phyloP scores from a whole-genome alignment of 2,888 invertebrate species.

The Eupithecia insigniata region DNA sequence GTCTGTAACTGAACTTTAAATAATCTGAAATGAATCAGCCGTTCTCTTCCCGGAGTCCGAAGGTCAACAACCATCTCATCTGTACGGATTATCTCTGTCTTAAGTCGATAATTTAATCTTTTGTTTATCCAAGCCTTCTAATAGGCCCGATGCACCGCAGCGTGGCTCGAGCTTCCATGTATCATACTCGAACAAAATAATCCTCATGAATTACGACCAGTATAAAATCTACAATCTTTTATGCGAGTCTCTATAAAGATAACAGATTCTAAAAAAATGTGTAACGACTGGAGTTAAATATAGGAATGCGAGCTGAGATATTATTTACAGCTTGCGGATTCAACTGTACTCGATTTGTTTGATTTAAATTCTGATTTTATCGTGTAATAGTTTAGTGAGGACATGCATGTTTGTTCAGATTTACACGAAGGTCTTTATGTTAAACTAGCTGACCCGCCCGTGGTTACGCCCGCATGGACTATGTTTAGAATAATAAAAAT shows the following conservation, averaged over 20 bases:
- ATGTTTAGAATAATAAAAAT: too few species aligned
- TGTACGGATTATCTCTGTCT: slow-evolving; percentile 80
- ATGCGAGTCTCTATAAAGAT: slow-evolving; percentile 47
- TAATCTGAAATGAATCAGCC: slow-evolving; percentile 57
- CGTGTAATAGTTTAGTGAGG: slow-evolving; percentile 20
- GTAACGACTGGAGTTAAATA: slow-evolving; percentile 40
- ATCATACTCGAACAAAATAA: slow-evolving; percentile 81
- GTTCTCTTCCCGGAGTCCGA: slow-evolving; percentile 60
- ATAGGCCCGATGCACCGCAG: slow-evolving; percentile 75
- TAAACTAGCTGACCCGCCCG: too few species aligned
- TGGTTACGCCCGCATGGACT: too few species aligned
- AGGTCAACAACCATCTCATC: slow-evolving; percentile 81
- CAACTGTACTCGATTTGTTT: slow-evolving; percentile 27
- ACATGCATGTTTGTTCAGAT: slow-evolving; percentile 18
- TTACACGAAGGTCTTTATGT: not conserved
- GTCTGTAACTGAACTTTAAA: slow-evolving; percentile 48
- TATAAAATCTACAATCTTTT: slow-evolving; percentile 64
- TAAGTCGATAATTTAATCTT: slow-evolving; percentile 81
- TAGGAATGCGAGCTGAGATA: slow-evolving; percentile 25
- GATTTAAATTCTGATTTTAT: slow-evolving; percentile 21
- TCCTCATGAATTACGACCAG: slow-evolving; percentile 74
- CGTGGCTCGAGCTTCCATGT: slow-evolving; percentile 70
- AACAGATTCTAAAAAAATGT: slow-evolving; percentile 45
- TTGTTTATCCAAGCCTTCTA: slow-evolving; percentile 82
- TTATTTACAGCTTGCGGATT: slow-evolving; percentile 24